Base-by-base conservation (phyloP, 2,888 invertebrate genomes). In the Myopa tessellatipennis region DNA sequence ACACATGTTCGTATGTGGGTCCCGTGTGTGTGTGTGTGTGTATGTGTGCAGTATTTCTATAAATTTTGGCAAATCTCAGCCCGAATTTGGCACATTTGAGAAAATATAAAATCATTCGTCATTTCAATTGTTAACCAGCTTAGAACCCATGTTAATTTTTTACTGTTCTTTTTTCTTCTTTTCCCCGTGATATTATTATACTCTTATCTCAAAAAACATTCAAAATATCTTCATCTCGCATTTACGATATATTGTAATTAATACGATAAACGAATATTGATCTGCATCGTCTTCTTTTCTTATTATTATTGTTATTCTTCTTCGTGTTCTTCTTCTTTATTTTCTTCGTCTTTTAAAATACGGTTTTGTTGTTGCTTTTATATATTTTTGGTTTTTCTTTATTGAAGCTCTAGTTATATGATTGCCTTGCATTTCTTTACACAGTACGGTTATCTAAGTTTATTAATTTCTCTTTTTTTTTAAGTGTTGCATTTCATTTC, bases 351-450 rank as follows among this genome's bases (percentile, higher is more conserved):
- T 45, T 45, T 10, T 45, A 45, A 45, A 45, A 45, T 45, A 8
- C 45, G 10, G 6, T 45, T 45, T 45, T 10, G 45, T 80, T 81
- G 77, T 79, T 84, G 74, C 4, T 36, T 67, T 61, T 34, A 45
- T 36, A 68, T 71, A 67, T 60, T 34, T 34, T 52, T 60, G 52
- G 26, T 74, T 18, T 82, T 82, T 80, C 79, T 71, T 82, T 81
- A 78, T 82, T 87, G 87, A 88, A 88, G 88, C 88, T 88, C 88
- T 88, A 88, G 87, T 87, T 86, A 83, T 87, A 88, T 88, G 88
- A 88, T 88, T 88, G 88, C 88, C 88, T 87, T 88, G 88, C 88
- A 88, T 87, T 87, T 87, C 85, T 87, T 86, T 85, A 86, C 83
- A 82, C 83, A 82, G 77, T 80, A 85, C 85, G 83, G 26, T 82